Base-by-base conservation (phyloP, 2,888 invertebrate species). In the Heliothis peltigera region DNA sequence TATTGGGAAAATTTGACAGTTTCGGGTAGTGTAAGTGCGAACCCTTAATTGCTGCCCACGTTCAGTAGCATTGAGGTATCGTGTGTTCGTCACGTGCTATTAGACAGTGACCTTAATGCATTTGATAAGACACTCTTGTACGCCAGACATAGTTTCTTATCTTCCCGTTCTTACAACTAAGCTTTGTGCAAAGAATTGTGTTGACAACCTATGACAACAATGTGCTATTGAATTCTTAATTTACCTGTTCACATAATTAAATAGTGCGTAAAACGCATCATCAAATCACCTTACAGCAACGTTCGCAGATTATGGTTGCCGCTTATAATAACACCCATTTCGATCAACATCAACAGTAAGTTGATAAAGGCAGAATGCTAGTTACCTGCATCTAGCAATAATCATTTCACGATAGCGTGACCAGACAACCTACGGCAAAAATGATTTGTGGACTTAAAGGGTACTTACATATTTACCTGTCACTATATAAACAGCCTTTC, bases 401-500 rank as follows among this genome's bases (percentile, higher is more conserved):
- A 28, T 8, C 25, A 25, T 25, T 6, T 6, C 1, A 28, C 28
- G 10, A 32, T 32, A 32, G 4, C 32, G 32, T 2, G 32, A 32
- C 10, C 32, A n/a, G n/a, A n/a, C 32, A 32, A 2, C 32, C 32
- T 32, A 32, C 32, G 3, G 32, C 0, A n/a, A 32, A 35, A 32
- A 46, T 52, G 46, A 46, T 8, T 55, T 48, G 47, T 55, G 22
- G 28, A 56, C 61, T 64, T 44, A 58, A 49, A 60, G 28, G 77
- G 77, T 71, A 77, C 74, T 76, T 74, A 76, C 77, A 62, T 66
- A 74, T 78, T 80, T 84, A 95, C 95, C 95, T 86, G 87, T 84
- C 18, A 94, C 91, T 44, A 95, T 91, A 70, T 93, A 94, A 19
- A 95, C 79, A 5, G 93, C 92, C 77, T 92, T 95, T 48, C 96